A percentile compares a stretch with the other conserved stretches of the same genome.
Conservation (phyloP, 2,113 vertebrate species). For the Tenrec ecaudatus region DNA sequence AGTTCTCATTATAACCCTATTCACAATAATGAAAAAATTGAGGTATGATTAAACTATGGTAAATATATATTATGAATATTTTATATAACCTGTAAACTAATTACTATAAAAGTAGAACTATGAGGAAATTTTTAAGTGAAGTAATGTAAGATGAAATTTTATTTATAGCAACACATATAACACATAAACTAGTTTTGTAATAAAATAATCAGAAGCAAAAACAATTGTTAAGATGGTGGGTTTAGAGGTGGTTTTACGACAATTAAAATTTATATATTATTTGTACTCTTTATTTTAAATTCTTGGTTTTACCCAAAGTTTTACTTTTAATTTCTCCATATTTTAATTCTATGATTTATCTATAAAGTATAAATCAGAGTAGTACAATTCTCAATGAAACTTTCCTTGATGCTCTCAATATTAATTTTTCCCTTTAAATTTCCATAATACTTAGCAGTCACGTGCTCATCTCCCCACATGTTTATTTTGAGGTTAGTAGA, state of each 20-base stretch:
- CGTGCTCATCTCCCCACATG: neutral
- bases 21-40: constrained; percentile 3
- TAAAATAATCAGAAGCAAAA: constrained; percentile 16
- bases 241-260: neutral
- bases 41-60: constrained; percentile 19
- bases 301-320: neutral
- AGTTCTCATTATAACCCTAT: neutral
- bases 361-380: neutral
- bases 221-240: neutral
- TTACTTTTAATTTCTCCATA: neutral
- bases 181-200: constrained; percentile 4
- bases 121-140: neutral
- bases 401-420: neutral
- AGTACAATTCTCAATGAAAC: neutral
- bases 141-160: constrained; percentile 34
- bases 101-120: constrained; percentile 48
- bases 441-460: neutral
- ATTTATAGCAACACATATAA: neutral
- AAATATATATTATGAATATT: neutral
- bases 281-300: neutral
- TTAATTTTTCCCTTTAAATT: constrained; percentile 44
- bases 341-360: neutral
- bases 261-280: neutral
- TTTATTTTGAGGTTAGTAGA: neutral
- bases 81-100: constrained; percentile 20